Percentiles rank a stretch among this genome's conserved stretches.
Evolutionary conservation across 2,888 invertebrate species (phyloP).

Genomic region (Drosophila colorata): DNA sequence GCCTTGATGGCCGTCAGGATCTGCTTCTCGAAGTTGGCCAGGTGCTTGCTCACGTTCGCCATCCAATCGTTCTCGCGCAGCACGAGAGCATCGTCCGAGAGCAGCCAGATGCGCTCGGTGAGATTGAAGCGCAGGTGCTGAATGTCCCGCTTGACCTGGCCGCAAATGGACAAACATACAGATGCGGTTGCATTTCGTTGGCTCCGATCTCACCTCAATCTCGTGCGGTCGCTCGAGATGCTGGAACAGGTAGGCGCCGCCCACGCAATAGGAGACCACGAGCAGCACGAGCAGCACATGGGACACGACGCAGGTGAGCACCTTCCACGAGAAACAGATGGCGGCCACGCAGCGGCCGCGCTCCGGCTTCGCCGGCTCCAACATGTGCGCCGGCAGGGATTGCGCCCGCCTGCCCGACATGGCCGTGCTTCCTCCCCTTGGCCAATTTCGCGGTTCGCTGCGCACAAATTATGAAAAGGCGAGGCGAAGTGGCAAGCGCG

Average conservation of each 20-base stretch:
- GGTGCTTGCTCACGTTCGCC: constrained; percentile 88
- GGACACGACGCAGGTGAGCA: constrained; percentile 93
- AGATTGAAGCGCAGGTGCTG: constrained; percentile 90
- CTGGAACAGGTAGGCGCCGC: constrained; percentile 94
- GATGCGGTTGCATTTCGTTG: not conserved
- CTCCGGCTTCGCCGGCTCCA: constrained; percentile 78
- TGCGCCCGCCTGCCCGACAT: constrained; percentile 84
- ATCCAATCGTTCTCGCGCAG: constrained; percentile 93
- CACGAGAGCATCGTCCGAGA: constrained; percentile 86
- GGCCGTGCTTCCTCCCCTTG: constrained; percentile 30
- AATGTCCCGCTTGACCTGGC: constrained; percentile 91
- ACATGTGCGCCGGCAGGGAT: constrained; percentile 83
- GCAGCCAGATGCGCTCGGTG: constrained; percentile 91
- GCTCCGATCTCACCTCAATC: constrained; percentile 87
- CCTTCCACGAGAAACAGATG: constrained; percentile 88
- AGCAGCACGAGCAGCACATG: constrained; percentile 94
- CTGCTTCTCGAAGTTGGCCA: constrained; percentile 89
- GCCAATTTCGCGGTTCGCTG: constrained; percentile 67
- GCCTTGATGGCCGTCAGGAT: constrained; percentile 94
- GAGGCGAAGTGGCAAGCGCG: not conserved
- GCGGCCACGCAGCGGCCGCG: constrained; percentile 83
- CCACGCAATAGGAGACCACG: constrained; percentile 95
- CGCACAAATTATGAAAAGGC: constrained; percentile 49
- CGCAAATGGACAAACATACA: not conserved
- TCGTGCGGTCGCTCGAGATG: constrained; percentile 91